phyloP scores from a whole-genome alignment of 30 jellyfish, hydroid and myxozoan species.

The Hydractinia symbiolongicarpus region DNA sequence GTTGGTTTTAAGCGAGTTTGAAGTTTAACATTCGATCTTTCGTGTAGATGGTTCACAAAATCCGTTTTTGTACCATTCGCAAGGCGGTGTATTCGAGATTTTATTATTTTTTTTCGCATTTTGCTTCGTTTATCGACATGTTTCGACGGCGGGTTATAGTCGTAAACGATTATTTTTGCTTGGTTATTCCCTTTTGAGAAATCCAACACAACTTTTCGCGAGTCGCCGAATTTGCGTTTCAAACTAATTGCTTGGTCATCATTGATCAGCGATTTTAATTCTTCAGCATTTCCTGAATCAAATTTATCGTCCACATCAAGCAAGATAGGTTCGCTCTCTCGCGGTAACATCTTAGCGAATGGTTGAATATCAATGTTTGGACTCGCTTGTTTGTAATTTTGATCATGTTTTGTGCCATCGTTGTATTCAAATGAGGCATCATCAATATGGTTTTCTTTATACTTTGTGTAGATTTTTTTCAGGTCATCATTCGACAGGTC shows the following conservation, averaged over 20 bases:
- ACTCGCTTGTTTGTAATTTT: not conserved
- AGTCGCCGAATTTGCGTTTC: conserved; percentile 51
- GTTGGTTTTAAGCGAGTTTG: not conserved
- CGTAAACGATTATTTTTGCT: conserved; percentile 83
- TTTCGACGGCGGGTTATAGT: not conserved
- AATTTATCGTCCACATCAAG: conserved; percentile 20
- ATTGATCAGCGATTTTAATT: conserved; percentile 20
- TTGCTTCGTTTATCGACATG: not conserved
- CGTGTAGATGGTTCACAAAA: not conserved
- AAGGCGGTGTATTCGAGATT: not conserved
- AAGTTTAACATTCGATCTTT: not conserved
- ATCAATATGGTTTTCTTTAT: conserved; percentile 17
- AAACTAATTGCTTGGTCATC: conserved; percentile 82
- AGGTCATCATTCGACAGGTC: conserved; percentile 18
- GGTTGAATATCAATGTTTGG: not conserved
- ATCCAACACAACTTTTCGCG: conserved; percentile 84
- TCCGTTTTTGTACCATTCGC: not conserved
- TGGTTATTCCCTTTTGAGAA: conserved; percentile 81
- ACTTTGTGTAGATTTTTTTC: conserved; percentile 4
- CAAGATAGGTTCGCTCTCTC: conserved; percentile 29
- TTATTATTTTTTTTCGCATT: not conserved
- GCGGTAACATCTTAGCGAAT: conserved; percentile 12
- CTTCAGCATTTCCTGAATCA: conserved; percentile 18
- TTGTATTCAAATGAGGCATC: conserved; percentile 31
- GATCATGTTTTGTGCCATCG: conserved; percentile 15